These are phyloP conservation scores for Micrastur ruficollis DNA, from an alignment of 2,797 vertebrate genomes.

Conservation along the genomic window DNA sequence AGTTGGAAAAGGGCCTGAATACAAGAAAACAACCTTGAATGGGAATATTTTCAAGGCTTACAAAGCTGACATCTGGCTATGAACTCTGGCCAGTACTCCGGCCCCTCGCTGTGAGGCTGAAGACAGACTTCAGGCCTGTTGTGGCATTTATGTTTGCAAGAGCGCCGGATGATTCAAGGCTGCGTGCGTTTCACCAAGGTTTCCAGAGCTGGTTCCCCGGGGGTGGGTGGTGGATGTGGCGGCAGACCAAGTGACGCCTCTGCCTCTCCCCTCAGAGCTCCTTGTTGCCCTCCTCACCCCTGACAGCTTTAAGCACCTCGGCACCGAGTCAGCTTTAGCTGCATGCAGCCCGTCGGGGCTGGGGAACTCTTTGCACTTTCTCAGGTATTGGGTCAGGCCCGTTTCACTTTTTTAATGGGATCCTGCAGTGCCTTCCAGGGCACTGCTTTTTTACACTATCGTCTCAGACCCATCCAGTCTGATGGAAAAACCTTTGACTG, in stretches of 20 bases:
- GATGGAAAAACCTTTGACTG: not conserved
- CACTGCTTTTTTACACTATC: not conserved
- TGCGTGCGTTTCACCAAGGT: not conserved
- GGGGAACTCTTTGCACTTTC: not conserved
- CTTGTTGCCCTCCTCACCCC: not conserved
- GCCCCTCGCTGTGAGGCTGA: slow-evolving; percentile 4
- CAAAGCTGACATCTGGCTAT: not conserved
- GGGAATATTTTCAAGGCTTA: slow-evolving; percentile 12
- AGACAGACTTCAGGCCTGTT: not conserved
- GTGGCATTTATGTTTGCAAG: not conserved
- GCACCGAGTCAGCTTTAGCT: not conserved
- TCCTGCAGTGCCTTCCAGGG: not conserved
- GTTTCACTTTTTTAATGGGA: not conserved
- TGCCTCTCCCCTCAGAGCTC: not conserved
- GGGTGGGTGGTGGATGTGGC: not conserved
- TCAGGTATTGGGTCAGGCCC: not conserved
- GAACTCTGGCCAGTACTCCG: not conserved
- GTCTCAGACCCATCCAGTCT: not conserved
- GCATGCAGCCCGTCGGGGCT: rapidly evolving
- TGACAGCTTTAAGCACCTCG: not conserved
- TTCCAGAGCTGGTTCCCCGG: not conserved
- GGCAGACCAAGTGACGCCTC: rapidly evolving
- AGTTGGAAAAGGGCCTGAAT: not conserved
- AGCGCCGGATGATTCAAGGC: not conserved
- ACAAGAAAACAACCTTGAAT: not conserved